Evolutionary conservation across 2,888 invertebrate genomes (phyloP).

Genomic region (Thysanoteuthis rhombus): DNA sequence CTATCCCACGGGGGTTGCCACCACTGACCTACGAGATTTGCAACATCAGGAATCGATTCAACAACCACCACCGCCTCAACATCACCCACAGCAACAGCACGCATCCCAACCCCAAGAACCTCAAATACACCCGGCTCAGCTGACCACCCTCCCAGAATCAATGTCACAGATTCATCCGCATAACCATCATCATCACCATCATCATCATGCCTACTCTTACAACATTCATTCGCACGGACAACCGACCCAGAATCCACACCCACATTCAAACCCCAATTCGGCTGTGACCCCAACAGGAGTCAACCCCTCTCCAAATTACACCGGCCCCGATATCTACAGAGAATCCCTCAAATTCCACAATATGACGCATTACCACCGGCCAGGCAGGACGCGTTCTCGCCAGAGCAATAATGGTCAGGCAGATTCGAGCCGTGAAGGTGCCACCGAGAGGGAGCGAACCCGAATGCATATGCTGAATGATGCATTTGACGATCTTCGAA

Average conservation of each 20-base stretch:
- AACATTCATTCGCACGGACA: background rate
- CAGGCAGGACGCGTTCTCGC: background rate
- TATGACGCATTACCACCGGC: background rate
- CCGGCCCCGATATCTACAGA: background rate
- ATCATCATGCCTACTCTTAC: background rate
- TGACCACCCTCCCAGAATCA: background rate
- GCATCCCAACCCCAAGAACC: background rate
- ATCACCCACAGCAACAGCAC: background rate
- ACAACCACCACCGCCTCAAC: background rate
- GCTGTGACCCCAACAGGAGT: background rate
- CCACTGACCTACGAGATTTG: background rate
- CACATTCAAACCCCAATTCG: background rate
- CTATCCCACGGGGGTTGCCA: background rate
- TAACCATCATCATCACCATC: slow-evolving; percentile 15
- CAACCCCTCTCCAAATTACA: background rate
- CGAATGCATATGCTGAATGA: slow-evolving; percentile 68
- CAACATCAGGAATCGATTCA: background rate
- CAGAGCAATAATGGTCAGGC: slow-evolving; percentile 32
- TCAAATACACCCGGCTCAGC: background rate
- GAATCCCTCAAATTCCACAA: background rate
- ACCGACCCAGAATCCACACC: background rate
- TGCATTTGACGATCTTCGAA: slow-evolving; percentile 65
- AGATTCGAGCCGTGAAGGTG: slow-evolving; percentile 51
- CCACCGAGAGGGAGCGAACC: slow-evolving; percentile 64
- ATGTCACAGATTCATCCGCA: background rate